phyloP scores from a whole-genome alignment of 1,140 invertebrate species.

The Microvelia longipes region DNA sequence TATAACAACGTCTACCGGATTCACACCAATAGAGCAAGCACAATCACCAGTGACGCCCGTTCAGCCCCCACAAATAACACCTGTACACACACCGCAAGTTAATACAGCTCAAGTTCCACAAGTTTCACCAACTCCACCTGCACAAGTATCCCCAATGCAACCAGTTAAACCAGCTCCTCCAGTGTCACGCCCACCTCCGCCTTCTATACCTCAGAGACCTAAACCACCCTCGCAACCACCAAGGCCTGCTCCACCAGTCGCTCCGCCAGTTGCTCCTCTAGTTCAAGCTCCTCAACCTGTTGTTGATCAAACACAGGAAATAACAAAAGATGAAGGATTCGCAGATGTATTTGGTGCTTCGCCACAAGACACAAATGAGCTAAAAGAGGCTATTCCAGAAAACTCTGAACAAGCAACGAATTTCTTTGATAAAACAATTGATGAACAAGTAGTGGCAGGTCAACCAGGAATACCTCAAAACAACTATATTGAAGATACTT shows the following conservation, averaged over 20 bases:
- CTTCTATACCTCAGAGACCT: conserved; percentile 23
- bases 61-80: background rate
- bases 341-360: conserved; percentile 6
- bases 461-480: background rate
- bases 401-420: conserved; percentile 1
- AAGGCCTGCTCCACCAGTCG: conserved; percentile 9
- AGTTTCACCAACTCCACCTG: background rate
- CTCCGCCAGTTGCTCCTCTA: conserved; percentile 19
- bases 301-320: background rate
- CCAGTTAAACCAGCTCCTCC: conserved; percentile 3
- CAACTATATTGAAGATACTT: background rate
- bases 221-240: conserved; percentile 16
- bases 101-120: background rate
- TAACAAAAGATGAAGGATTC: conserved; percentile 2
- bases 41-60: conserved; percentile 8
- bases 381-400: background rate
- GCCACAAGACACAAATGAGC: conserved; percentile 2
- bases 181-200: conserved; percentile 21
- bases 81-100: background rate
- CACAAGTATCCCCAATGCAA: background rate
- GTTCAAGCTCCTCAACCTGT: background rate
- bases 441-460: background rate
- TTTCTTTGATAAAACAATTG: background rate
- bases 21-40: conserved; percentile 11
- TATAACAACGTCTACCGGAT: conserved; percentile 7